phyloP scores from a whole-genome alignment of 2,888 invertebrate genomes.

The Drosophila demipolita region DNA sequence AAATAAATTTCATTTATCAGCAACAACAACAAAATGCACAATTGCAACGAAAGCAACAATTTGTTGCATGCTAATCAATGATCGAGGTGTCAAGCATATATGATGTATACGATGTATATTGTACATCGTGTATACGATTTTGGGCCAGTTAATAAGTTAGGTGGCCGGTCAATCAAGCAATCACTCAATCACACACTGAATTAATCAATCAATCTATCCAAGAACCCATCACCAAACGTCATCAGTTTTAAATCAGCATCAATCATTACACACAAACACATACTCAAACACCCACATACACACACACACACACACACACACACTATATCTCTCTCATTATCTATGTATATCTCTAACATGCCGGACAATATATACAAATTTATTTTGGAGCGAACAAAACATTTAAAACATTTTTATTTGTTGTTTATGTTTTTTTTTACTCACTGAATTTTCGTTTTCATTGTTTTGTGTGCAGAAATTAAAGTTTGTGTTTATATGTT shows the following conservation, averaged over 20 bases:
- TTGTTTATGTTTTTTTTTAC: constrained; percentile 5
- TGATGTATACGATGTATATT: background rate
- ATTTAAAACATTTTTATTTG: constrained; percentile 4
- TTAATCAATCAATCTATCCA: constrained; percentile 24
- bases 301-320: constrained; percentile 1
- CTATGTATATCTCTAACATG: constrained; percentile 19
- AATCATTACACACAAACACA: constrained; percentile 18
- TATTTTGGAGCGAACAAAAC: constrained; percentile 14
- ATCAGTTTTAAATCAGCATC: constrained; percentile 11
- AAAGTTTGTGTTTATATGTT: constrained; percentile 29
- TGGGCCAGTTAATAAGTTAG: constrained; percentile 8
- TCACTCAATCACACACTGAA: constrained; percentile 12
- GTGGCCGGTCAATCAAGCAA: constrained; percentile 23
- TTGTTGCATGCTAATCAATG: constrained; percentile 16
- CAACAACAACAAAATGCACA: constrained; percentile 12
- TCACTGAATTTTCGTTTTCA: constrained; percentile 11
- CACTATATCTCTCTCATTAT: constrained; percentile 13
- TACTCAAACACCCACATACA: background rate
- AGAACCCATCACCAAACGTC: constrained; percentile 4
- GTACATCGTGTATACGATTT: background rate
- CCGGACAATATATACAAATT: constrained; percentile 14
- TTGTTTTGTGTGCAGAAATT: constrained; percentile 33
- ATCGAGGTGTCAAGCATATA: constrained; percentile 8
- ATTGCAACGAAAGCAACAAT: background rate
- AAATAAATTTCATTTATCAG: constrained; percentile 64